Conservation (phyloP, 2,888 invertebrate genomes). For the Steinernema scapterisci region DNA sequence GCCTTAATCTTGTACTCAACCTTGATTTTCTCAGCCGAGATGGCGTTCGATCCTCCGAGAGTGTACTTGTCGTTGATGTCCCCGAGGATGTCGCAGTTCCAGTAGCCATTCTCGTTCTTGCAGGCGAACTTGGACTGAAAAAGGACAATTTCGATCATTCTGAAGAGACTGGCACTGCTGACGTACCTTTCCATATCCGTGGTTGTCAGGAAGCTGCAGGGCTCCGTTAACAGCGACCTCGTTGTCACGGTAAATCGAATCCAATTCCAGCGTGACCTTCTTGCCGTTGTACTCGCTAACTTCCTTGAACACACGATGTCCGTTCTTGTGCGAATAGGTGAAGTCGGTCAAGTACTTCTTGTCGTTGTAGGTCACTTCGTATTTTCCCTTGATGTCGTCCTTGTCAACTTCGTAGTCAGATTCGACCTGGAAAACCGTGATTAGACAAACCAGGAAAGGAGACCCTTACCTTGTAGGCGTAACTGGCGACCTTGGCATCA, state of each 20-base stretch:
- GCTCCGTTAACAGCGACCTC: slow-evolving; percentile 6
- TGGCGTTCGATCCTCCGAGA: neutral
- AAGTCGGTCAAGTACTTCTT: slow-evolving; percentile 6
- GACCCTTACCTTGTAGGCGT: slow-evolving; percentile 16
- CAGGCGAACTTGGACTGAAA: slow-evolving; percentile 28
- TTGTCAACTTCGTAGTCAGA: neutral
- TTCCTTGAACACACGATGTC: slow-evolving; percentile 1
- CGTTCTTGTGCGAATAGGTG: neutral
- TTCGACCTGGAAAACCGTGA: neutral
- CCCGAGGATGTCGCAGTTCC: slow-evolving; percentile 23
- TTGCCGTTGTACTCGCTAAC: slow-evolving; percentile 1
- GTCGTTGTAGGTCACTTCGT: neutral
- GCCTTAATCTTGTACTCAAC: neutral
- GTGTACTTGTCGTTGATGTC: slow-evolving; percentile 31
- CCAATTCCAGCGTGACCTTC: neutral
- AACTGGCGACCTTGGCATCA: neutral
- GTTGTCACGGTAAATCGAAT: neutral
- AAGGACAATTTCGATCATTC: no score
- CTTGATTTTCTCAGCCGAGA: neutral
- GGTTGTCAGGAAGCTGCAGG: neutral
- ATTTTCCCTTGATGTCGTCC: neutral
- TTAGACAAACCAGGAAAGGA: neutral
- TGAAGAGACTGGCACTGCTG: neutral
- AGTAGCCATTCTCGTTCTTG: slow-evolving; percentile 20
- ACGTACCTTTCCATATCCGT: slow-evolving; percentile 13